Conservation (phyloP, 2,797 vertebrate species). For the Adelosebastes latens region DNA sequence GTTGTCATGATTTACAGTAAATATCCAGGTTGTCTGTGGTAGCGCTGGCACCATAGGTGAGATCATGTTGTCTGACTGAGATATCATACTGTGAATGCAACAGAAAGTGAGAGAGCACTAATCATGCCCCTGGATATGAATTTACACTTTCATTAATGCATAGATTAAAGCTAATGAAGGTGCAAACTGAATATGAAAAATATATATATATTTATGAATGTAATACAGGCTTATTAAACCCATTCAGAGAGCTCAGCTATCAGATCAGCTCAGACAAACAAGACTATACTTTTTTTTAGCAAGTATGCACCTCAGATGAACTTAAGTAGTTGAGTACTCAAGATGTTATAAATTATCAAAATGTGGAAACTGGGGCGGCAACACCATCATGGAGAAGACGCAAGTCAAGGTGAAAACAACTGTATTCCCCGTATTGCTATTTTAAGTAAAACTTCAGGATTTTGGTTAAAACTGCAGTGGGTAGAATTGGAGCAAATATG, state of each 20-base stretch:
- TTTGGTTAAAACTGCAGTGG: background rate
- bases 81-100: background rate
- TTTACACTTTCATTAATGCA: background rate
- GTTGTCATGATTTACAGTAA: constrained; percentile 40
- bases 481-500: too few relatives aligned
- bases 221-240: background rate
- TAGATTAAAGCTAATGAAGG: background rate
- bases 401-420: background rate
- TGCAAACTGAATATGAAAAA: background rate
- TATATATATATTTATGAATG: background rate
- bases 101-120: background rate
- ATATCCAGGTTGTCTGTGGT: constrained; percentile 21
- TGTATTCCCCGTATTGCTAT: background rate
- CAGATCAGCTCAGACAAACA: background rate
- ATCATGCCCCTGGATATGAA: background rate
- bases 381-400: background rate
- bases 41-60: constrained; percentile 1
- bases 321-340: background rate
- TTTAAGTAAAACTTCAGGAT: background rate
- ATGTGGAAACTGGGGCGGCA: background rate
- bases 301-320: background rate
- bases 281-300: background rate
- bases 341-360: background rate
- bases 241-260: background rate
- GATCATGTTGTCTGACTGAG: background rate